Evolutionary conservation across 2,797 vertebrate genomes (phyloP).

Genomic region (Tragelaphus oryx): DNA sequence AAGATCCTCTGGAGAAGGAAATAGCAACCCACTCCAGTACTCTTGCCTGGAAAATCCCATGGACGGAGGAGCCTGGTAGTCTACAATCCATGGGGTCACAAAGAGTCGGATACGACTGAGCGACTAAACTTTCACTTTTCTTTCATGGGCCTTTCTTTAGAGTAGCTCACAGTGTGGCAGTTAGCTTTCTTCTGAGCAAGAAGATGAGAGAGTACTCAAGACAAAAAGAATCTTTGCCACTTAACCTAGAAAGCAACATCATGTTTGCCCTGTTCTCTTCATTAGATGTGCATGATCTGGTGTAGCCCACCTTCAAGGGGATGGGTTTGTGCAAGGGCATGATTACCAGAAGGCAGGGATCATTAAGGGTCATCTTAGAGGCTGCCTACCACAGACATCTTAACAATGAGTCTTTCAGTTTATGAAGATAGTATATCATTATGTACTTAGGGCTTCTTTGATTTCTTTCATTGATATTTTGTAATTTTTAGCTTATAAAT

Average conservation of each 20-base stretch:
- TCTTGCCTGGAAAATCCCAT: not conserved
- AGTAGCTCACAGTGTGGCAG: not conserved
- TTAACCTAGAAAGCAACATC: not conserved
- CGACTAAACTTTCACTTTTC: not conserved
- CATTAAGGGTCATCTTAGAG: not conserved
- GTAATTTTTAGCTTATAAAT: not conserved
- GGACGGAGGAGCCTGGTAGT: not conserved
- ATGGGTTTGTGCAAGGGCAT: not conserved
- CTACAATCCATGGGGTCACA: not conserved
- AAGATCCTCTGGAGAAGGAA: too few relatives aligned
- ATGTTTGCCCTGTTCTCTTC: not conserved
- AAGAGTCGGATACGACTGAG: not conserved
- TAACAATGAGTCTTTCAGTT: not conserved
- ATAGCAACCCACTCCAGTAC: not conserved
- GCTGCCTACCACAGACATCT: not conserved
- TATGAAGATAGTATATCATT: not conserved
- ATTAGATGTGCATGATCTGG: not conserved
- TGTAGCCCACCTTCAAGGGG: not conserved
- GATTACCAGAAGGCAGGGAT: not conserved
- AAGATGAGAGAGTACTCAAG: not conserved
- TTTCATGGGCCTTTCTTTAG: not conserved
- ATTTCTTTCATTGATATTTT: conserved; percentile 4
- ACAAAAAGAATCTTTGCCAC: not conserved
- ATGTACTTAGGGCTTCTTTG: not conserved
- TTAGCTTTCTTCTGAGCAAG: not conserved